Evolutionary conservation across 1,140 invertebrate genomes (phyloP).

Genomic region (Drusus annulatus): DNA sequence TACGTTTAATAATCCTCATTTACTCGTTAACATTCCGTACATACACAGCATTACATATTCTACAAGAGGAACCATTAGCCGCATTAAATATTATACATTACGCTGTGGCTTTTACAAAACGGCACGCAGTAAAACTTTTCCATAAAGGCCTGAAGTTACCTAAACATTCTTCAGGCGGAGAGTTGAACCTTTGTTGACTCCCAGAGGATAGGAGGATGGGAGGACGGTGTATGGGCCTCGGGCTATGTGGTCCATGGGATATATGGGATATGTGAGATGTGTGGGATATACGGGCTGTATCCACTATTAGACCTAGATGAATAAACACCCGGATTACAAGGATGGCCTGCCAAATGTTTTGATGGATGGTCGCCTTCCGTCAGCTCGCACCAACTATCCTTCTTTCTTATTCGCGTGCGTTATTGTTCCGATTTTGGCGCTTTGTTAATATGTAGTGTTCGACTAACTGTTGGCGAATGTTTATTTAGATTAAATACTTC

Average conservation of each 20-base stretch:
- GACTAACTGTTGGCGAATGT: no score
- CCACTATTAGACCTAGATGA: no score
- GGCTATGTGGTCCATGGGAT: no score
- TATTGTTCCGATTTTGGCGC: no score
- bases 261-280: no score
- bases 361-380: slow-evolving; percentile 9
- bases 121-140: slow-evolving; percentile 37
- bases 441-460: no score
- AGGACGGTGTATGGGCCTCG: no score
- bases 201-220: neutral
- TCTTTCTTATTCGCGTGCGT: no score
- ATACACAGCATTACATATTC: neutral
- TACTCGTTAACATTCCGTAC: neutral
- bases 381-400: no score
- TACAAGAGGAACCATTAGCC: slow-evolving; percentile 14
- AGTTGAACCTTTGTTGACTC: slow-evolving; percentile 29
- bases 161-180: slow-evolving; percentile 36
- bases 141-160: slow-evolving; percentile 40
- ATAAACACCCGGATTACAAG: neutral
- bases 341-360: slow-evolving; percentile 3
- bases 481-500: no score
- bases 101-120: slow-evolving; percentile 28
- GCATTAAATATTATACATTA: slow-evolving; percentile 39
- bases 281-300: no score
- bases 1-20: no score